These are phyloP conservation scores for Laterallus jamaicensis DNA, from an alignment of 2,113 vertebrate species.

Conservation along the genomic window DNA sequence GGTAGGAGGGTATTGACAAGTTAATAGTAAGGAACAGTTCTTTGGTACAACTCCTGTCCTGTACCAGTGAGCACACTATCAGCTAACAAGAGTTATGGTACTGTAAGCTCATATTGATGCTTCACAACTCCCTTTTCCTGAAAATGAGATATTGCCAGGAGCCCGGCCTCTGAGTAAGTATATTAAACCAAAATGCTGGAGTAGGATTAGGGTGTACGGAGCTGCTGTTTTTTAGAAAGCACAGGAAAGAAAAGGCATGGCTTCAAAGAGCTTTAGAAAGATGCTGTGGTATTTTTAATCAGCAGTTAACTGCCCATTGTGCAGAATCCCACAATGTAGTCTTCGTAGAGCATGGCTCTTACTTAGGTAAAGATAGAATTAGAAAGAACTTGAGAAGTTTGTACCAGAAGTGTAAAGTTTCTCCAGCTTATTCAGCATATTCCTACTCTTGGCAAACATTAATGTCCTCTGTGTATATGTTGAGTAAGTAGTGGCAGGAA, in stretches of 20 bases:
- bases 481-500: neutral
- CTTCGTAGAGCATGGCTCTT: neutral
- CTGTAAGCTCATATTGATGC: neutral
- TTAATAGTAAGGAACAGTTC: neutral
- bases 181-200: neutral
- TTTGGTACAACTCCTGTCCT: neutral
- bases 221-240: neutral
- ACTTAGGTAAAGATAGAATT: neutral
- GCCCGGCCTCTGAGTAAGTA: neutral
- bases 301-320: neutral
- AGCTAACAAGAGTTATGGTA: neutral
- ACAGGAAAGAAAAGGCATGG: neutral
- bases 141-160: neutral
- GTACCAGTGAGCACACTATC: neutral
- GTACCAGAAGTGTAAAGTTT: neutral
- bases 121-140: neutral
- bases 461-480: neutral
- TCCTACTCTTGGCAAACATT: neutral
- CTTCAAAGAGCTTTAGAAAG: neutral
- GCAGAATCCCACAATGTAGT: neutral
- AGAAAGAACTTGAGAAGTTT: neutral
- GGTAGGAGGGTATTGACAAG: neutral
- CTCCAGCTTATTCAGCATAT: slow-evolving; percentile 3
- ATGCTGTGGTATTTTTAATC: neutral
- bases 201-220: neutral